phyloP scores from a whole-genome alignment of 2,113 vertebrate genomes.

The Diphyllodes magnificus region DNA sequence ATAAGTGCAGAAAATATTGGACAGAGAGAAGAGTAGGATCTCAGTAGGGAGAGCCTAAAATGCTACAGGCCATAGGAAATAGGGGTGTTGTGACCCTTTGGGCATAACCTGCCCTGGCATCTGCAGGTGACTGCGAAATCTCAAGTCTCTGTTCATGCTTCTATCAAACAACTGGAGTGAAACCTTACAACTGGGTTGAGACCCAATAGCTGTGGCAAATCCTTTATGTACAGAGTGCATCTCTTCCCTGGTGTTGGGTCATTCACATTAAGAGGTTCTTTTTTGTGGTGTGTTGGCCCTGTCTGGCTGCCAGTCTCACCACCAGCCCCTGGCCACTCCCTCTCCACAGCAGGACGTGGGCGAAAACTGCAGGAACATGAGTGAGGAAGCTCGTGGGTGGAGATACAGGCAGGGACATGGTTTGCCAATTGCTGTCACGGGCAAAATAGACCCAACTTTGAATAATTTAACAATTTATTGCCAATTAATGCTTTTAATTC shows the following conservation, averaged over 20 bases:
- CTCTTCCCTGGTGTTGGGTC: background rate
- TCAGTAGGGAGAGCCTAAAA: background rate
- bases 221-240: background rate
- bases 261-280: background rate
- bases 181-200: background rate
- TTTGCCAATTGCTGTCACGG: background rate
- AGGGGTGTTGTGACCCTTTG: background rate
- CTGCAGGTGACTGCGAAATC: background rate
- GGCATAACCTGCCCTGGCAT: background rate
- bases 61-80: background rate
- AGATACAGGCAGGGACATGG: background rate
- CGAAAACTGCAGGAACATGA: background rate
- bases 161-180: background rate
- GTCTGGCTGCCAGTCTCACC: background rate
- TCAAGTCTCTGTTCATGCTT: background rate
- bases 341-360: background rate
- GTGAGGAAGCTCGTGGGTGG: background rate
- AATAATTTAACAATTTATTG: background rate
- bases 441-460: background rate
- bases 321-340: too few species aligned
- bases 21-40: background rate
- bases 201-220: background rate
- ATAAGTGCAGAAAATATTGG: background rate
- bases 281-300: accelerated
- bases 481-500: background rate